phyloP scores from a whole-genome alignment of 2,113 vertebrate genomes.

The Hippotragus niger region DNA sequence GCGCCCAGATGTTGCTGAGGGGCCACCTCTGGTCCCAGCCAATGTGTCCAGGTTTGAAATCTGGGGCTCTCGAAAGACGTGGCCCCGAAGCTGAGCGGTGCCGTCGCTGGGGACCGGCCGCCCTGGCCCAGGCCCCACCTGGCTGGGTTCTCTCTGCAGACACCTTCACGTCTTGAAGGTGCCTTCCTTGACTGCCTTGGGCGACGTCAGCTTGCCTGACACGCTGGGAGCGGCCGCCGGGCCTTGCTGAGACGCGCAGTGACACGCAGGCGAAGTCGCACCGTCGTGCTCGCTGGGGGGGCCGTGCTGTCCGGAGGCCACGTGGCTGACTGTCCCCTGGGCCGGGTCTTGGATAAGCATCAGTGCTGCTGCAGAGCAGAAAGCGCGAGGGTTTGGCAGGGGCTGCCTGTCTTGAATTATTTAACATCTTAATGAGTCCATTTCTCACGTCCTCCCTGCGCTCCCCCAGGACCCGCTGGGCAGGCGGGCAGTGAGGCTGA shows the following conservation, averaged over 20 bases:
- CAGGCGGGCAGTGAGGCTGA: not conserved
- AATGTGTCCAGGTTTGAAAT: not conserved
- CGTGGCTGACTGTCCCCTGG: accelerated
- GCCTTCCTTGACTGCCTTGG: too few species aligned
- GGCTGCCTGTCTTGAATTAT: not conserved
- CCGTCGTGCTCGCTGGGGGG: accelerated
- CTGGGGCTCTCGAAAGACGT: not conserved
- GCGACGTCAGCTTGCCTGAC: accelerated
- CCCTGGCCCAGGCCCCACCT: not conserved
- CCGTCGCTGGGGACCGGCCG: accelerated
- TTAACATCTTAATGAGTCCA: slow-evolving; percentile 27
- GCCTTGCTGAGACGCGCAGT: not conserved
- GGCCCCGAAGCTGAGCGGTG: accelerated
- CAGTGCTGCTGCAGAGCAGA: accelerated
- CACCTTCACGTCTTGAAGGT: not conserved
- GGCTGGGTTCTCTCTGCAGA: not conserved
- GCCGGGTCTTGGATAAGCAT: not conserved
- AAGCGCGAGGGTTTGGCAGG: accelerated
- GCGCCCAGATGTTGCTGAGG: not conserved
- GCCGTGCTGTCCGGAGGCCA: accelerated
- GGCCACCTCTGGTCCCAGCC: too few species aligned
- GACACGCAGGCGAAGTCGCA: accelerated
- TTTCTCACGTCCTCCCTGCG: not conserved
- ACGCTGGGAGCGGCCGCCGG: accelerated
- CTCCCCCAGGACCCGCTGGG: not conserved